Base-by-base conservation (phyloP, 2,113 vertebrate species). In the Gallinago media region DNA sequence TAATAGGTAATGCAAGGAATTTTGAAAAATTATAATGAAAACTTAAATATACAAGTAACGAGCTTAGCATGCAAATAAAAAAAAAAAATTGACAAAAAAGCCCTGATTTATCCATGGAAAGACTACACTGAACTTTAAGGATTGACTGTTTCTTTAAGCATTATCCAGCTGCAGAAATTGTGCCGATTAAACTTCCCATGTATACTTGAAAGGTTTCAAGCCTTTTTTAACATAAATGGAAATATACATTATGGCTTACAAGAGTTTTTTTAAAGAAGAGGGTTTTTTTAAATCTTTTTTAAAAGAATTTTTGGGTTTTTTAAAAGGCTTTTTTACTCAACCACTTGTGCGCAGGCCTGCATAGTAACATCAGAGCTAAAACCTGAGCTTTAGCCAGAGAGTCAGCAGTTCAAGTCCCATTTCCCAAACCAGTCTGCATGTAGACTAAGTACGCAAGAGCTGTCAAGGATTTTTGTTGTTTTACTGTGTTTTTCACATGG, bases 251-350 rank as follows among this genome's bases (percentile, higher is more conserved):
- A n/a, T 3, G n/a, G 21, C 21, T 61, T 73, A 32, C 22, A 85
- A 50, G 50, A 14, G 29, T 40, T 12, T 50, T 76, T 58, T 70
- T n/a, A 44, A 46, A 20, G 9, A 17, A 27, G 11, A 9, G 11
- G 4, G 4, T 5, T 26, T 63, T 92, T 73, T 29, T 0, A 0
- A 2, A 13, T 22, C 3, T 68, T 32, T 66, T 62, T 18, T 7
- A 44, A 80, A 44, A 80, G 5, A 32, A 4, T 18, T 49, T 55
- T 25, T 50, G 23, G 49, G 4, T 15, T 52, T 27, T 58, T 67
- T 34, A 20, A 13, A 82, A 59, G 29, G 2, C 36, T 52, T 79
- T 5, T 68, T 87, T 88, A 46, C 16, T 83, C 56, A 86, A 13
- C 54, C 13, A 16, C 19, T 50, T 78, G 10, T 70, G 20, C 1